phyloP scores from a whole-genome alignment of 2,888 invertebrate species.

The Sepiola atlantica region DNA sequence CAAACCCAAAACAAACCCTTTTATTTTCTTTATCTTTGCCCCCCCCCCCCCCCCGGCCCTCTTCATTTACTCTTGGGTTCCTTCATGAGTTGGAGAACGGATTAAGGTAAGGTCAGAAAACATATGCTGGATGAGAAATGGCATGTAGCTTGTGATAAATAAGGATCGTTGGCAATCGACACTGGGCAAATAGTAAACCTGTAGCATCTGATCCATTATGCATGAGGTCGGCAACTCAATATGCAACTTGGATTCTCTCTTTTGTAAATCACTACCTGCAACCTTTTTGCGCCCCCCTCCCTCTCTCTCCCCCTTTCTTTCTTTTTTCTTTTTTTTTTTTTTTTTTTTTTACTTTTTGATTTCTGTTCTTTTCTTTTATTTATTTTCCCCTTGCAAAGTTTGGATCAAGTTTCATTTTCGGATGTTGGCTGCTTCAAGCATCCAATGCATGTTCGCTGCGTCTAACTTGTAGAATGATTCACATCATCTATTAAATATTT shows the following conservation, averaged over 20 bases:
- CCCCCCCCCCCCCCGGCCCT: background rate
- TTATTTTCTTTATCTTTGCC: too few species aligned
- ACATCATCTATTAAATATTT: conserved; percentile 21
- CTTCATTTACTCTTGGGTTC: background rate
- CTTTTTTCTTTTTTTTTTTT: too few species aligned
- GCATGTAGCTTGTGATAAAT: conserved; percentile 32
- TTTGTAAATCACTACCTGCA: conserved; percentile 20
- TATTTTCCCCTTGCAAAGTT: background rate
- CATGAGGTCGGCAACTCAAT: conserved; percentile 20
- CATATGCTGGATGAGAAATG: conserved; percentile 20
- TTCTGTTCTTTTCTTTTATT: background rate
- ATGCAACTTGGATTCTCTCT: conserved; percentile 22
- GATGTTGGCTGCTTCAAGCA: background rate
- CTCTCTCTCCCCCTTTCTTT: too few species aligned
- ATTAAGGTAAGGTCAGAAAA: conserved; percentile 21
- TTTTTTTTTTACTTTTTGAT: too few species aligned
- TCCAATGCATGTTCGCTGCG: background rate
- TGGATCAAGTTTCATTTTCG: background rate
- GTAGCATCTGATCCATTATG: conserved; percentile 32
- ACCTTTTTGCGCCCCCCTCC: background rate
- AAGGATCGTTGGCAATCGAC: conserved; percentile 20
- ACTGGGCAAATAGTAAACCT: background rate
- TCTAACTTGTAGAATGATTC: background rate
- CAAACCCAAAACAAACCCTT: too few species aligned
- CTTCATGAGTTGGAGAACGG: background rate